Base-by-base conservation (phyloP, 2,797 vertebrate genomes). In the Dicrostonyx torquatus region DNA sequence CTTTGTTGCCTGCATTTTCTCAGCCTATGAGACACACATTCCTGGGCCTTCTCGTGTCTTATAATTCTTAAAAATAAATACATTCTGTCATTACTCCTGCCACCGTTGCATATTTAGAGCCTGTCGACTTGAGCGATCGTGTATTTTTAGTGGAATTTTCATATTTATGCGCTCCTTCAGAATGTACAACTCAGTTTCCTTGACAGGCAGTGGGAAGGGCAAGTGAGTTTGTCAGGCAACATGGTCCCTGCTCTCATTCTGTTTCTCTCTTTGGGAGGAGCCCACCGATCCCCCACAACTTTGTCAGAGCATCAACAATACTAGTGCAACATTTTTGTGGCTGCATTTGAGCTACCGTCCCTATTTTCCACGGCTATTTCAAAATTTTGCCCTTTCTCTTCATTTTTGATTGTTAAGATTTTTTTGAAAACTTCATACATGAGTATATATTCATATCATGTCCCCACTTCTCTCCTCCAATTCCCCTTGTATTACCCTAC, bases 111-210 rank as follows among this genome's bases (percentile, higher is more conserved):
- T 60, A 62, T 43, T 58, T 75, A 37, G 78, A 40, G 75, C 58
- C 66, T 45, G 58, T 78, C 82, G 55, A 34, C 55, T 76, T 70
- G 86, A 75, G 90, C 17, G 75, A 26, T 40, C 9, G 68, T 34
- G 6, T 79, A 60, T 75, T 96, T 90, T 93, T 62, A 80, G 85
- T 29, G 20, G 53, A 5, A 26, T 89, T 89, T 93, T 93, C 85
- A 86, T 55, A 75, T 29, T 45, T 43, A 31, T 37, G 40, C n/a
- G 18, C 12, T 43, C 40, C 31, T 95, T 53, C 87, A 20, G 84
- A 79, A 86, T 11, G 31, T 31, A 20, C 26, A 62, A 11, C 31
- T 40, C 79, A 4, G 20, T 53, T 37, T 79, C 50, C 45, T 29
- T 53, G 75, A 62, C 34, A 82, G 85, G 66, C 45, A 76, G 24